phyloP scores from a whole-genome alignment of 2,888 invertebrate species.

The Drosophila cyrtoloma region DNA sequence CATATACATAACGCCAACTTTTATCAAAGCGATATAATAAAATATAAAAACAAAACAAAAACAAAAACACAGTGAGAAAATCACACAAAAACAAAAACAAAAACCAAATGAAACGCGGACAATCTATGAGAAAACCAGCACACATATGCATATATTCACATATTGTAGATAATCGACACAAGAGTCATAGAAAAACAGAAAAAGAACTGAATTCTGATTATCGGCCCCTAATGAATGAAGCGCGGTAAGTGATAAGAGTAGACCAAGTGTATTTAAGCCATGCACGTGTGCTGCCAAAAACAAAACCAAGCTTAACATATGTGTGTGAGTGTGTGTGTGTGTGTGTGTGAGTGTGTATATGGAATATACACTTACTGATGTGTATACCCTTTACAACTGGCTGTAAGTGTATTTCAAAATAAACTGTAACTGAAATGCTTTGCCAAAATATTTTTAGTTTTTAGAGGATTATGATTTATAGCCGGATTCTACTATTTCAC shows the following conservation, averaged over 20 bases:
- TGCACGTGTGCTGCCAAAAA: constrained; percentile 60
- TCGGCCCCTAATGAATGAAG: constrained; percentile 70
- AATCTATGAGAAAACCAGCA: constrained; percentile 52
- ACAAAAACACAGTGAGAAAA: constrained; percentile 28
- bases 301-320: constrained; percentile 15
- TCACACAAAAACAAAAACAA: constrained; percentile 17
- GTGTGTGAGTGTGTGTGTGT: background rate
- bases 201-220: constrained; percentile 53
- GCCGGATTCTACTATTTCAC: background rate
- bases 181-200: constrained; percentile 17
- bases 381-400: constrained; percentile 21
- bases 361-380: background rate
- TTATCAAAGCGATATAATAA: constrained; percentile 70
- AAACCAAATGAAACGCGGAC: constrained; percentile 38
- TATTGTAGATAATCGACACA: constrained; percentile 53
- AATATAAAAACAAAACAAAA: constrained; percentile 39
- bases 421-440: background rate
- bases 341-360: background rate
- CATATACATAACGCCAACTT: constrained; percentile 71
- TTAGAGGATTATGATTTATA: background rate
- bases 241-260: constrained; percentile 58
- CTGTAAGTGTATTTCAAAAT: background rate
- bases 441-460: background rate
- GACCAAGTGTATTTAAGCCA: constrained; percentile 38
- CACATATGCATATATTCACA: constrained; percentile 25